Base-by-base conservation (phyloP, 2,888 invertebrate species). In the Furcula furcula region DNA sequence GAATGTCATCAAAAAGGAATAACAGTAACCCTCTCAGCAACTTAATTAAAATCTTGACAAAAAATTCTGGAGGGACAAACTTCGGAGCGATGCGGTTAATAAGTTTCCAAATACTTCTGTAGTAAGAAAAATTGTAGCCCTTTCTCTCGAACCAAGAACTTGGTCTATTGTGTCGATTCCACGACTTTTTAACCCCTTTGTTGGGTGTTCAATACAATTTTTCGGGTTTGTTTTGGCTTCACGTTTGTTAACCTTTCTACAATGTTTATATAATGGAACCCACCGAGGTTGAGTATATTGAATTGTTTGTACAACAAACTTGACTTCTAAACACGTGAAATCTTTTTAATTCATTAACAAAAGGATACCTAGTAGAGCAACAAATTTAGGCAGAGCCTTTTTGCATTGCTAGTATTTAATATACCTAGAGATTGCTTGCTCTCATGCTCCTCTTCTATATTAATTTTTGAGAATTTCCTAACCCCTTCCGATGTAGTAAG, bases 1-100 rank as follows among this genome's bases (percentile, higher is more conserved):
- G 30, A 74, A 71, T 81, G 81, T 81, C 83, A 81, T 86, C 79
- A 82, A 84, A 83, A 81, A 79, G 77, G 72, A 82, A 83, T 82
- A 79, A 84, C 72, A 72, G 66, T 66, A 67, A 79, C 80, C 82
- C 82, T 77, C 80, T 67, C 56, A 49, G 35, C 40, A 76, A 85
- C 77, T 83, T 77, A 85, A 85, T 87, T 85, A 83, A 81, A 81
- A 77, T 68, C 42, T 46, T 51, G 7, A 30, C 41, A 54, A 56
- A 56, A 55, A 56, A 54, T 30, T 10, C 29, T 31, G 19, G 39
- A 34, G 21, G 36, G 37, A 39, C 16, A 48, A 51, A 42, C 26
- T 50, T 40, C 28, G 39, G 36, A 42, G 46, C 48, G 42, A 48
- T 51, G 40, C 41, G 48, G 55, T 48, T 54, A 48, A 54, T 57